Base-by-base conservation (phyloP, 2,113 vertebrate species). In the Pseudorhombus dupliciocellatus region DNA sequence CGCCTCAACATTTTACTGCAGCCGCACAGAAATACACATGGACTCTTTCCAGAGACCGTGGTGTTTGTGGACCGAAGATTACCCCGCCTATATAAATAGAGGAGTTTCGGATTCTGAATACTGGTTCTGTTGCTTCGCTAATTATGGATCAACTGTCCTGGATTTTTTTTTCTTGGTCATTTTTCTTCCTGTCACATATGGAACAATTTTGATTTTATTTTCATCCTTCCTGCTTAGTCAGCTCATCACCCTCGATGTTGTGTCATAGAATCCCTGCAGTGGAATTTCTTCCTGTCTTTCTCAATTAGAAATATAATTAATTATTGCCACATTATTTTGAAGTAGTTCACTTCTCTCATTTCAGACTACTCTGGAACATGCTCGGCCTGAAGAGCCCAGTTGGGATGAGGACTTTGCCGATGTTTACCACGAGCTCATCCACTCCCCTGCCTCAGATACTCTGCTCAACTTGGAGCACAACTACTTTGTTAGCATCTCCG, bases 371-470 rank as follows among this genome's bases (percentile, higher is more conserved):
- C 87, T 98, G 71, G 96, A 97, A 67, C 94, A 99, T 4, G 94
- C 97, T 4, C 93, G 94, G 8, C 97, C 96, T 0, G 98, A 99
- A 82, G 97, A 99, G 72, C 92, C 95, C 55, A 97, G 94, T 86
- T 96, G 98, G 96, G 97, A 98, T 70, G 98, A 98, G 91, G 98
- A 98, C 82, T 99, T 99, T 90, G 98, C 96, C 0, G 95, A 95
- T 53, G 96, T 99, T 55, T 99, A 99, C 89, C 98, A 97, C 51
- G 96, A 98, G 68, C 88, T 99, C n/a, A 99, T 99, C 83, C 98
- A 99, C 87, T 99, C 98, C 31, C 95, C 98, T 0, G 97, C 97
- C 79, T 99, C 98, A 10, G 98, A 99, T 78, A 98, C 96, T 0
- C 94, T 99, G 0, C 92, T 99, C 37, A 99, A 99, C 89, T 90